Percentiles rank a stretch among this genome's conserved stretches.
Conservation (phyloP, 2,888 invertebrate species). For the Thecocarcelia acutangulata region DNA sequence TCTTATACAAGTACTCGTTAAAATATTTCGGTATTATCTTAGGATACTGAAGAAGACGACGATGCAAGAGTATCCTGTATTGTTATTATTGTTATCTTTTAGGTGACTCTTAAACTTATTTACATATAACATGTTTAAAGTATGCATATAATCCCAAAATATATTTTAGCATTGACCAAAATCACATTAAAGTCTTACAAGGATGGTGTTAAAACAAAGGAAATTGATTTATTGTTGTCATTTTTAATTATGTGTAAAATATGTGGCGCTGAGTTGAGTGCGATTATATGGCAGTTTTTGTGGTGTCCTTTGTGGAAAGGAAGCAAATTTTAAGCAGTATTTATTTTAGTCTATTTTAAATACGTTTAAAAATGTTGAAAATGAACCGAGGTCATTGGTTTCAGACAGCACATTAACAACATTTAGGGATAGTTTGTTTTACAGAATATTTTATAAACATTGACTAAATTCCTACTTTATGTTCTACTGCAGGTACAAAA, state of each 20-base stretch:
- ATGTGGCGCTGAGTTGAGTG: not conserved
- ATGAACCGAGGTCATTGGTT: too few relatives aligned
- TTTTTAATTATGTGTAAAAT: conserved; percentile 45
- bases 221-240: conserved; percentile 48
- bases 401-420: too few relatives aligned
- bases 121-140: conserved; percentile 31
- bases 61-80: not conserved
- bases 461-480: too few relatives aligned
- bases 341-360: too few relatives aligned
- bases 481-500: too few relatives aligned
- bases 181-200: conserved; percentile 2
- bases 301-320: not conserved
- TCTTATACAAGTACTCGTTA: not conserved
- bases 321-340: not conserved
- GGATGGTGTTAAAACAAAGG: not conserved
- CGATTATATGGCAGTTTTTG: not conserved
- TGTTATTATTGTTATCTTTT: conserved; percentile 28
- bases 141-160: conserved; percentile 30
- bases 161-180: conserved; percentile 21
- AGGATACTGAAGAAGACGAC: not conserved
- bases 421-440: too few relatives aligned
- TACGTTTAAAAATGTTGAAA: too few relatives aligned
- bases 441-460: too few relatives aligned
- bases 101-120: conserved; percentile 27
- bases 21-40: not conserved